These are phyloP conservation scores for Mythimna lalbum DNA, from an alignment of 2,888 invertebrate genomes.

Conservation along the genomic window DNA sequence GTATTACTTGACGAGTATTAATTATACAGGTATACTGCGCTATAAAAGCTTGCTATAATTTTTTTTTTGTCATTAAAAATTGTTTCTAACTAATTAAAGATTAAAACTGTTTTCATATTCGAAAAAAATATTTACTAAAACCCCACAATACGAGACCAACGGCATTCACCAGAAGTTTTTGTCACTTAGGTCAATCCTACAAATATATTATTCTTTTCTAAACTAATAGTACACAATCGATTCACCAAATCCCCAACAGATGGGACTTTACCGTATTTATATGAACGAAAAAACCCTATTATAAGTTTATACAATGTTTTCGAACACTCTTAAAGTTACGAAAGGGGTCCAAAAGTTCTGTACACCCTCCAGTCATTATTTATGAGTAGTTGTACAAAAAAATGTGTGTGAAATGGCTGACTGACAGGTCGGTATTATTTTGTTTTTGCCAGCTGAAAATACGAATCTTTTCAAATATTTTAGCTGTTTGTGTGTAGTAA, in stretches of 20 bases:
- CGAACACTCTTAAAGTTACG: constrained; percentile 58
- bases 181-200: not conserved
- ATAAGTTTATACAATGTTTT: constrained; percentile 64
- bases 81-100: not conserved
- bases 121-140: not conserved
- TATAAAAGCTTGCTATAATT: no score
- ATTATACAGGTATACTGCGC: no score
- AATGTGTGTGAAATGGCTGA: constrained; percentile 27
- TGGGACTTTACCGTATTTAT: constrained; percentile 49
- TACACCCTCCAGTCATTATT: constrained; percentile 51
- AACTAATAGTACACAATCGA: constrained; percentile 46
- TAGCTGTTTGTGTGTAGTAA: not conserved
- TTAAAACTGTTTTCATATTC: not conserved
- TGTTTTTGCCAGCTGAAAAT: constrained; percentile 4
- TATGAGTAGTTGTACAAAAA: constrained; percentile 56
- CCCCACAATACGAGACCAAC: not conserved
- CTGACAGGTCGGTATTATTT: constrained; percentile 30
- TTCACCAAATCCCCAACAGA: constrained; percentile 53
- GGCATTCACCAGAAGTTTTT: not conserved
- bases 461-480: no score
- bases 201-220: constrained; percentile 39
- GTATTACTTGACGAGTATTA: no score
- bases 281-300: constrained; percentile 59
- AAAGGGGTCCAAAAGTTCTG: constrained; percentile 59
- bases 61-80: no score